Evolutionary conservation across 2,113 vertebrate genomes (phyloP), one percentile per base, ranked within the genome.

Genomic region (Danio rerio): DNA sequence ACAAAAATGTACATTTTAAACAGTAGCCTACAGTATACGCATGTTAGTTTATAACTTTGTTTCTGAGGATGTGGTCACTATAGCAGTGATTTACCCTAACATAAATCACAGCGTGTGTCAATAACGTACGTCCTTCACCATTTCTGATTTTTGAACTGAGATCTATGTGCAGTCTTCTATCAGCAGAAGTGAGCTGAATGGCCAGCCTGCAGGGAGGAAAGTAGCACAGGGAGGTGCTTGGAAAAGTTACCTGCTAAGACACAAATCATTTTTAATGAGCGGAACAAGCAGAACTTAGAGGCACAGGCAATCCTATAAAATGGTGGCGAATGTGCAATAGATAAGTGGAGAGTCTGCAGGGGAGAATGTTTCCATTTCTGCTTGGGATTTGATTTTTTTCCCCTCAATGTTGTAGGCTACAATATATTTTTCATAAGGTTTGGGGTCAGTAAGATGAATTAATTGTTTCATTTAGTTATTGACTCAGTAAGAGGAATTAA

Each of bases 191-290:
- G 7, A 18, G n/a, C 55, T 58, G 8, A 16, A 9, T 1, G 2
- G 65, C 5, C 42, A 11, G 42, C 2, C 15, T 45, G 12, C 61
- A 40, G 61, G 40, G 31, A 63, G 31, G 61, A 63, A 63, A 42
- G 61, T 42, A 63, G 21, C 61, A 40, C 8, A 16, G 6, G 31
- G 7, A 42, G 3, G 21, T 16, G 9, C 42, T 47, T 11, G 65
- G 43, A 68, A 47, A 68, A 47, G 65, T 68, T 68, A 68, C 65
- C 65, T 47, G 65, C 65, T 68, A 68, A 11, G 16, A 68, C 16
- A 47, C 65, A 12, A 65, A 65, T 68, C 65, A 68, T 47, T 18
- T 68, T 68, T 68, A 68, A 68, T 11, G 42, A 68, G 65, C 45
- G 65, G 16, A 68, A 68, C 16, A 9, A 68, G 65, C 42, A 18